Evolutionary conservation across 2,888 invertebrate genomes (phyloP).

Genomic region (Tortricodes alternella): DNA sequence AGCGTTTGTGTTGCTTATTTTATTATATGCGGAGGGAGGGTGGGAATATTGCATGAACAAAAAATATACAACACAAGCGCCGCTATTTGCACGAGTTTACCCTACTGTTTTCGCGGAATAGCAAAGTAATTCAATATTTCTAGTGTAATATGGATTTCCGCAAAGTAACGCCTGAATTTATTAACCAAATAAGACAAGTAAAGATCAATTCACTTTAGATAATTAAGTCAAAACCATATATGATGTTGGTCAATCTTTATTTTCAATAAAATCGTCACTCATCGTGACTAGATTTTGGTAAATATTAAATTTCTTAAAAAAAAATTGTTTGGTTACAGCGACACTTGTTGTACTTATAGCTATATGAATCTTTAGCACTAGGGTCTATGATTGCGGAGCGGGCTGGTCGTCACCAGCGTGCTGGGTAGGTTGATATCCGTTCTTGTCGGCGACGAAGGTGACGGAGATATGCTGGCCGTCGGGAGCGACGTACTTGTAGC

Average conservation of each 20-base stretch:
- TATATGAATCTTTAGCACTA: background rate
- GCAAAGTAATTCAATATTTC: too few species aligned
- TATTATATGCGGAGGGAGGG: too few species aligned
- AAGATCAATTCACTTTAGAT: too few species aligned
- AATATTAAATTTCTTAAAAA: conserved; percentile 13
- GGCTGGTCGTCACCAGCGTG: conserved; percentile 48
- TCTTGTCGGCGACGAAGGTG: conserved; percentile 84
- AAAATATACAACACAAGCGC: too few species aligned
- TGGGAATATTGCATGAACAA: too few species aligned
- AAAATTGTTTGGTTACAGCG: conserved; percentile 38
- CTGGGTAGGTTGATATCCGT: conserved; percentile 82
- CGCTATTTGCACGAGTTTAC: too few species aligned
- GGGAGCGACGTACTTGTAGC: conserved; percentile 84
- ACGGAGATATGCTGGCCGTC: conserved; percentile 86
- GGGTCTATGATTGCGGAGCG: conserved; percentile 33
- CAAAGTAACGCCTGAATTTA: too few species aligned
- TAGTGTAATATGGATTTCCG: too few species aligned
- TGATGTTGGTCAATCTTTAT: conserved; percentile 24
- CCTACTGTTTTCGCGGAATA: too few species aligned
- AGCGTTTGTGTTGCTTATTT: too few species aligned
- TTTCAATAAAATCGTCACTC: conserved; percentile 10
- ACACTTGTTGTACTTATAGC: background rate
- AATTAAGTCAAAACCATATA: background rate
- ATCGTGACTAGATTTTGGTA: conserved; percentile 5
- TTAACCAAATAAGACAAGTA: too few species aligned